Conservation (phyloP, 2,888 invertebrate genomes). For the Lepidochitona cinerea region DNA sequence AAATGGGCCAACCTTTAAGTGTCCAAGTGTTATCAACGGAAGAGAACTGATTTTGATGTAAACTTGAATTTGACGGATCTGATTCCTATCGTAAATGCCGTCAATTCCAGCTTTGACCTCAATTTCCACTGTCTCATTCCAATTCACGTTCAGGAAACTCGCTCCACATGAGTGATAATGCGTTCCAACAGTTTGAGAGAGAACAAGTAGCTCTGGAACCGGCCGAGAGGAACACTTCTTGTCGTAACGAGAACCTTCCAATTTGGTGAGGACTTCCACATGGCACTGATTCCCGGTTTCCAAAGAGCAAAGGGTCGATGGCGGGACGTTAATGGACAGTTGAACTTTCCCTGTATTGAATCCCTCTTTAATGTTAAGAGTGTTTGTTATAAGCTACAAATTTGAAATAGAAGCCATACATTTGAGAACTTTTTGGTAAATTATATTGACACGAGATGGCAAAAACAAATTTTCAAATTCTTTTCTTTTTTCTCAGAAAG, state of each 20-base stretch:
- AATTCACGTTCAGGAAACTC: constrained; percentile 34
- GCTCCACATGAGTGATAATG: constrained; percentile 33
- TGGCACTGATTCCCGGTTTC: constrained; percentile 45
- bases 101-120: constrained; percentile 48
- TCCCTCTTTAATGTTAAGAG: constrained; percentile 35
- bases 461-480: no score
- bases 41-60: no score
- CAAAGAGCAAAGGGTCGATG: constrained; percentile 42
- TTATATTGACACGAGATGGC: no score
- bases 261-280: constrained; percentile 43
- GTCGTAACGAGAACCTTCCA: constrained; percentile 29
- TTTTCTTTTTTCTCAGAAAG: no score
- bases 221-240: constrained; percentile 38
- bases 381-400: neutral
- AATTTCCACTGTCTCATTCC: constrained; percentile 39
- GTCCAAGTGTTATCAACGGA: no score
- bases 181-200: neutral
- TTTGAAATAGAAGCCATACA: no score
- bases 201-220: constrained; percentile 21
- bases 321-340: constrained; percentile 44
- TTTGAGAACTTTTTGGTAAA: no score
- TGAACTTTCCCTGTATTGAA: constrained; percentile 29
- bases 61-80: constrained; percentile 28
- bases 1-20: no score
- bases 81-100: constrained; percentile 41